Evolutionary conservation across 2,113 vertebrate genomes (phyloP), one percentile per base, ranked within the genome.

Genomic region (Lampris incognitus): DNA sequence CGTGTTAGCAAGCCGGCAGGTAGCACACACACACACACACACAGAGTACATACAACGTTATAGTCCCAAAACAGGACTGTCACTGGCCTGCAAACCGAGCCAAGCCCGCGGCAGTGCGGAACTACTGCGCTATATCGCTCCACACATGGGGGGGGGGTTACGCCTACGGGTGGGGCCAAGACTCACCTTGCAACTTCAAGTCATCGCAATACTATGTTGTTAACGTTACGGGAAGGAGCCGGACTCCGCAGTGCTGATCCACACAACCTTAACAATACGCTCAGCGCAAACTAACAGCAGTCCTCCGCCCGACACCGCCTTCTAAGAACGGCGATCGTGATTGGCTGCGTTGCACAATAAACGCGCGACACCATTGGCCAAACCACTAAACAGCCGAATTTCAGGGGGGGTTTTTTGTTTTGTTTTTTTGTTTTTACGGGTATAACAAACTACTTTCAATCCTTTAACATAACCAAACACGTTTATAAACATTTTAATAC

Each of bases 191-290:
- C 61, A 66, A 51, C 54, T 75, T 85, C 84, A 74, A 44, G 64
- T 88, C 72, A 56, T 62, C 46, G 51, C 66, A 55, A 68, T 63
- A 60, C 36, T 69, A 63, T 66, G 69, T 64, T 88, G 66, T 80
- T 85, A 66, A 81, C 89, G 69, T 84, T 85, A 4, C 81, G 41
- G 83, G 78, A 91, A 66, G 56, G 85, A 82, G 75, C 52, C 70
- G 81, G 86, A 78, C 69, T 78, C 92, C 89, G 90, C 92, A 94
- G 93, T 94, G 94, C 87, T 91, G 89, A 92, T 94, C 93, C 94
- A 94, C 87, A 95, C 94, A 95, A 95, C 94, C 94, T 95, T 95
- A 94, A 94, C 94, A 94, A 94, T 93, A 94, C 93, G 92, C 89
- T 80, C 90, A 90, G 93, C 90, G 52, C 93, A 94, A 86, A 94